A percentile compares a stretch with the other conserved stretches of the same genome.
phyloP scores from a whole-genome alignment of 2,113 vertebrate species.

The Bubo scandiacus region DNA sequence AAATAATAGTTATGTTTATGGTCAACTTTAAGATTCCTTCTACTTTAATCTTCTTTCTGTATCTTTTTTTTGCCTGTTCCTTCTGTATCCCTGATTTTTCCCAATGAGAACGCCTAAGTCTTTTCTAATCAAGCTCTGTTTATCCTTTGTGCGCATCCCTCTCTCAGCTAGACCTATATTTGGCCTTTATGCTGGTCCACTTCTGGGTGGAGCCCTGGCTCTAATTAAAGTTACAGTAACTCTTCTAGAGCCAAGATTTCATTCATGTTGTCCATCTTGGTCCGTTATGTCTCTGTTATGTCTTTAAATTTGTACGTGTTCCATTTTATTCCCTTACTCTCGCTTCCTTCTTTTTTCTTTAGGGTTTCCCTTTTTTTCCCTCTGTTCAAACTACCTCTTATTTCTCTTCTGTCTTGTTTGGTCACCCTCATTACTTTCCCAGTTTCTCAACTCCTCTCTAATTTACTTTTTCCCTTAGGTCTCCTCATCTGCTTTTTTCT shows the following conservation, averaged over 20 bases:
- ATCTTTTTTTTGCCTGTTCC: neutral
- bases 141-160: neutral
- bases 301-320: neutral
- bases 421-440: neutral
- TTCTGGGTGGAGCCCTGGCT: neutral
- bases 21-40: neutral
- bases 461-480: neutral
- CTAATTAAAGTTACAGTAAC: neutral
- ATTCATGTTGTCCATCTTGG: neutral
- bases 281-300: neutral
- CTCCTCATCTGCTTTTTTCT: neutral
- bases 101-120: neutral
- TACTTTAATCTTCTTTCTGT: neutral
- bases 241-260: neutral
- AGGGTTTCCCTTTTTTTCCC: neutral
- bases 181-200: neutral
- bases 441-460: neutral
- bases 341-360: neutral
- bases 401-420: neutral
- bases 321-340: neutral
- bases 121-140: neutral
- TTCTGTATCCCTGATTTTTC: neutral
- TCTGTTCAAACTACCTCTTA: neutral
- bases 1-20: neutral
- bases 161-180: neutral